Percentiles rank a stretch among this genome's conserved stretches.
Evolutionary conservation across 1,140 invertebrate genomes (phyloP).

Genomic region (Wasmannia auropunctata): DNA sequence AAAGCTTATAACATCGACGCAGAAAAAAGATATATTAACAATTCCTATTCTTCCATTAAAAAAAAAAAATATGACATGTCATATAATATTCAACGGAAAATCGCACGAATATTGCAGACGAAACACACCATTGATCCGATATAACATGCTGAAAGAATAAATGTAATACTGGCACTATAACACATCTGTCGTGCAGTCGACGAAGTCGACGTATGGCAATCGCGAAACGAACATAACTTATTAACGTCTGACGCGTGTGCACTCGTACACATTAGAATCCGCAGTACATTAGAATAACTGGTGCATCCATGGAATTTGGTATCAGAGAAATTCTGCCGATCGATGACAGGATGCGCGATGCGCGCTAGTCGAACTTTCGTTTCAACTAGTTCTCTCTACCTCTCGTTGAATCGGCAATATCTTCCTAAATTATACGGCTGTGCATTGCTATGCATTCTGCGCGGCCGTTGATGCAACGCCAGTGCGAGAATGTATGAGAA

Average conservation of each 20-base stretch:
- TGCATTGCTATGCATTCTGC: conserved; percentile 38
- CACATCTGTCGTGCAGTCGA: not conserved
- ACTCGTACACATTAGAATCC: conserved; percentile 32
- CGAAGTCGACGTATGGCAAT: not conserved
- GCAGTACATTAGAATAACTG: conserved; percentile 36
- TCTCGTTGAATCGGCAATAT: conserved; percentile 65
- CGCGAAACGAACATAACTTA: conserved; percentile 38
- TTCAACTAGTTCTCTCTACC: conserved; percentile 55
- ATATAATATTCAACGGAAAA: not conserved
- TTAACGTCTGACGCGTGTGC: conserved; percentile 43
- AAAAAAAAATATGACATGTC: not conserved
- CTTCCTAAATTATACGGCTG: conserved; percentile 57
- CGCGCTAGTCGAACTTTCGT: conserved; percentile 63
- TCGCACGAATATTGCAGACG: not conserved
- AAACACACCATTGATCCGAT: not conserved
- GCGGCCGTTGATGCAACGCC: conserved; percentile 37
- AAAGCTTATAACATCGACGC: not conserved
- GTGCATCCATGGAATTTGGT: conserved; percentile 71
- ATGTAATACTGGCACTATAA: not conserved
- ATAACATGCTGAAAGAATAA: not conserved
- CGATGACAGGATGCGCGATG: conserved; percentile 59
- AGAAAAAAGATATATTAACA: not conserved
- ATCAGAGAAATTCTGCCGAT: conserved; percentile 77
- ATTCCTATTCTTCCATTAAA: not conserved
- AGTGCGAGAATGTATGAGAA: conserved; percentile 39